Conservation (phyloP, 1,140 invertebrate genomes). For the Myzus persicae region DNA sequence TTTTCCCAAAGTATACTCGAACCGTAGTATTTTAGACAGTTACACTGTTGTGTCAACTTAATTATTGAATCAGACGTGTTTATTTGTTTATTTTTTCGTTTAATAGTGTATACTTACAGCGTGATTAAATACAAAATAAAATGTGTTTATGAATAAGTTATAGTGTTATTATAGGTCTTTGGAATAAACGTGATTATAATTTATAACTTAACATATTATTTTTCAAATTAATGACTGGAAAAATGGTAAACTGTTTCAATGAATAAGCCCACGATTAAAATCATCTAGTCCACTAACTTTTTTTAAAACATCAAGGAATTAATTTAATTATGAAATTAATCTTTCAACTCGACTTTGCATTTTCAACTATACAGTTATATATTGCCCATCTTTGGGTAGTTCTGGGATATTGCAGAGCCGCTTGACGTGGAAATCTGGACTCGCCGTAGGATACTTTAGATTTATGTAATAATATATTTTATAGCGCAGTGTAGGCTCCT, state of each 20-base stretch:
- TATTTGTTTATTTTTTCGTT: too few species aligned
- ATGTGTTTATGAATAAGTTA: too few species aligned
- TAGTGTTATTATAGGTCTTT: neutral
- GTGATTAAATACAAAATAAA: too few species aligned
- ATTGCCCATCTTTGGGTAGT: neutral
- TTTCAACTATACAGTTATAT: neutral
- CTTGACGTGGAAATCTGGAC: neutral
- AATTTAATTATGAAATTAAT: neutral
- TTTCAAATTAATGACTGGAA: neutral
- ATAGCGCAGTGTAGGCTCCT: neutral
- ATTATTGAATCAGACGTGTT: too few species aligned
- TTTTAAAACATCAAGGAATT: too few species aligned
- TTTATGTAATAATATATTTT: neutral
- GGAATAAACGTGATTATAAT: too few species aligned
- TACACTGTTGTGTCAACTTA: too few species aligned
- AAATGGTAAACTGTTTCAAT: neutral
- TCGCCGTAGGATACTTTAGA: neutral
- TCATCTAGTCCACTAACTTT: too few species aligned
- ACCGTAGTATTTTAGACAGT: too few species aligned
- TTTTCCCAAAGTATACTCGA: too few species aligned
- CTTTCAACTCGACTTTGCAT: neutral
- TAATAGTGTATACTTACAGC: too few species aligned
- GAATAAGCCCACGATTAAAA: neutral
- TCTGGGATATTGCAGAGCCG: neutral
- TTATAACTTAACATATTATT: too few species aligned